These are phyloP conservation scores for Temnothorax nylanderi DNA, from an alignment of 1,140 invertebrate genomes.

Conservation along the genomic window DNA sequence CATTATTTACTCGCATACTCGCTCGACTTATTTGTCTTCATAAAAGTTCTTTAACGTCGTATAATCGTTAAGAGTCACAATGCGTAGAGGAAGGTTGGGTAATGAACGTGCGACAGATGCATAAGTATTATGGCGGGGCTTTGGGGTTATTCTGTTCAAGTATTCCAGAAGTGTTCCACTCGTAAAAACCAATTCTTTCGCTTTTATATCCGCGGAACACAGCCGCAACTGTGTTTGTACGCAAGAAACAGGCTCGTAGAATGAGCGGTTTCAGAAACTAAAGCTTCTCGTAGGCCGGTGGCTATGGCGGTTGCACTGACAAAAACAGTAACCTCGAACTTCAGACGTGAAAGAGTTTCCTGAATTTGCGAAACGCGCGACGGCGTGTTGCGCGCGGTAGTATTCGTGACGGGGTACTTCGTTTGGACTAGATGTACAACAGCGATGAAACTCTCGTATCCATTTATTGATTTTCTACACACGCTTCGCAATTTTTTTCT, in stretches of 20 bases:
- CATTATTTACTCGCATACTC: neutral
- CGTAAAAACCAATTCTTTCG: conserved; percentile 78
- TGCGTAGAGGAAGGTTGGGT: conserved; percentile 16
- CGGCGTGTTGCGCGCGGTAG: neutral
- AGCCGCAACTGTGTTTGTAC: conserved; percentile 20
- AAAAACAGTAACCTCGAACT: conserved; percentile 58
- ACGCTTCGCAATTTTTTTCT: conserved; percentile 9
- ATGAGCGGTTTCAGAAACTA: conserved; percentile 39
- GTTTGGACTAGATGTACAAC: conserved; percentile 40
- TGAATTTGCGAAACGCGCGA: conserved; percentile 50
- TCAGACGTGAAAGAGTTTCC: conserved; percentile 46
- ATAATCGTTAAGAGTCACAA: conserved; percentile 48
- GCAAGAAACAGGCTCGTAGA: conserved; percentile 42
- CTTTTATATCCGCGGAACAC: conserved; percentile 67
- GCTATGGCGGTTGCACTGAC: conserved; percentile 10
- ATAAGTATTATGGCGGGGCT: conserved; percentile 3
- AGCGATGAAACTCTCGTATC: conserved; percentile 55
- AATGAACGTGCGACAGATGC: conserved; percentile 60
- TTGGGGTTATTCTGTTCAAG: conserved; percentile 47
- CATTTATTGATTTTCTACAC: conserved; percentile 49
- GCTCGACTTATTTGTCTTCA: conserved; percentile 19
- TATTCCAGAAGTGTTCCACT: conserved; percentile 72
- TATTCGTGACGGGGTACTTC: conserved; percentile 39
- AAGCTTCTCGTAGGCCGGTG: conserved; percentile 30
- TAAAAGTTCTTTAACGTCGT: conserved; percentile 44